Base-by-base conservation (phyloP, 2,888 invertebrate genomes). In the Platypus cylindrus region DNA sequence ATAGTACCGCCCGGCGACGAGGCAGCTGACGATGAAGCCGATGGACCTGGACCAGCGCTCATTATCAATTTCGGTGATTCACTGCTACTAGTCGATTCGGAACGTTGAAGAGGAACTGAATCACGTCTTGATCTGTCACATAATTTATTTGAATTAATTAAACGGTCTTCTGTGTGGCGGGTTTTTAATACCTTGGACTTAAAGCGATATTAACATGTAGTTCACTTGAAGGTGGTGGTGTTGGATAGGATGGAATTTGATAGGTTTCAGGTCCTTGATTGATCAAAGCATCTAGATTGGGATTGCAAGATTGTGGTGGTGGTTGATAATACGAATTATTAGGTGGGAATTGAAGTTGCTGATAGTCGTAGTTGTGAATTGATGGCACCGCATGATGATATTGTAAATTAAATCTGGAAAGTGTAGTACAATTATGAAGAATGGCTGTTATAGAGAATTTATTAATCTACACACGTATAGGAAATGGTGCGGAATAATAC, bases 71-170 rank as follows among this genome's bases (percentile, higher is more conserved):
- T 81, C 2, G 81, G 80, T 45, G 79, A 79, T 47, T 81, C 80
- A 52, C 74, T 78, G 48, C 79, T 80, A 54, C 77, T 79, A 36
- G 78, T 81, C 2, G 84, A 84, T 57, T 84, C 83, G 4, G 82
- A 80, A 45, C 84, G 67, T 56, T 85, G 85, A 13, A 83, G 68
- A 2, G 83, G 83, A 45, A 85, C 62, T 3, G 83, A 83, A 3
- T 83, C 75, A 45, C 84, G 69, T 40, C 84, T 68, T 52, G 79
- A 72, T 27, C 43, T 40, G 18, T 9, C 23, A 34, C 2, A 5
- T n/a, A n/a, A n/a, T n/a, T n/a, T n/a, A n/a, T n/a, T n/a, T n/a
- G n/a, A n/a, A n/a, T n/a, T n/a, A n/a, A n/a, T n/a, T n/a, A n/a
- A n/a, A n/a, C n/a, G n/a, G 5, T 20, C 5, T 20, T 20, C 20